A percentile compares a stretch with the other conserved stretches of the same genome.
These are phyloP conservation scores for Drosophila lacteicornis DNA, from an alignment of 1,140 invertebrate species.

Conservation along the genomic window DNA sequence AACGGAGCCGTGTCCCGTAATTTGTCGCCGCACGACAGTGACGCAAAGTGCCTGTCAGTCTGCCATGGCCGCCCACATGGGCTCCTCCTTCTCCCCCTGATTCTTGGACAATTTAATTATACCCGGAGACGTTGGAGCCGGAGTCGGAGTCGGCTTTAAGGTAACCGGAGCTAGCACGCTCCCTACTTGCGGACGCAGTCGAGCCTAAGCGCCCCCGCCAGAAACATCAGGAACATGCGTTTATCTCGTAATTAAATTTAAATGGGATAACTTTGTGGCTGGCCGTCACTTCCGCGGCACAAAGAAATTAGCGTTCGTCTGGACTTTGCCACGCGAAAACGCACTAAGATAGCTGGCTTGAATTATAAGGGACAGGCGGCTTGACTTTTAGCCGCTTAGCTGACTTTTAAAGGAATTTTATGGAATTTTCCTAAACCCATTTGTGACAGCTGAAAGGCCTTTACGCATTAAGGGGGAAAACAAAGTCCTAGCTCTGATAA, in stretches of 20 bases:
- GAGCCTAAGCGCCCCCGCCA: slow-evolving; percentile 37
- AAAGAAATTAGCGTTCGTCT: slow-evolving; percentile 50
- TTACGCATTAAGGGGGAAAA: background rate
- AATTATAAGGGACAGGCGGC: slow-evolving; percentile 32
- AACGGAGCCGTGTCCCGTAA: slow-evolving; percentile 64
- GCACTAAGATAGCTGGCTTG: slow-evolving; percentile 23
- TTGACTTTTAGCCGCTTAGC: slow-evolving; percentile 18
- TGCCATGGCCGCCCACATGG: slow-evolving; percentile 9
- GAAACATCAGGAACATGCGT: slow-evolving; percentile 57
- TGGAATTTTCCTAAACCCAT: background rate
- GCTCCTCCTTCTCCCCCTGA: slow-evolving; percentile 6
- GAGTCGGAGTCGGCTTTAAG: slow-evolving; percentile 27
- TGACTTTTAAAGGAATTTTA: background rate
- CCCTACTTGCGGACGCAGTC: slow-evolving; percentile 33
- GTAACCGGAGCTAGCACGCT: slow-evolving; percentile 36
- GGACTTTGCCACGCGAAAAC: slow-evolving; percentile 32
- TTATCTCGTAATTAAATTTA: slow-evolving; percentile 67
- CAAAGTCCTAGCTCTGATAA: too few species aligned
- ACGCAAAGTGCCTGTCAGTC: slow-evolving; percentile 43
- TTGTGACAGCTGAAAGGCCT: slow-evolving; percentile 2
- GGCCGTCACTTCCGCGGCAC: slow-evolving; percentile 35
- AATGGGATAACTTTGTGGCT: slow-evolving; percentile 54
- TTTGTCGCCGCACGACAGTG: slow-evolving; percentile 64
- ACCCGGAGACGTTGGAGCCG: slow-evolving; percentile 19
- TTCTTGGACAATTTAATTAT: slow-evolving; percentile 58